These are phyloP conservation scores for Melierax canorus DNA, from an alignment of 2,113 vertebrate species.

Conservation along the genomic window DNA sequence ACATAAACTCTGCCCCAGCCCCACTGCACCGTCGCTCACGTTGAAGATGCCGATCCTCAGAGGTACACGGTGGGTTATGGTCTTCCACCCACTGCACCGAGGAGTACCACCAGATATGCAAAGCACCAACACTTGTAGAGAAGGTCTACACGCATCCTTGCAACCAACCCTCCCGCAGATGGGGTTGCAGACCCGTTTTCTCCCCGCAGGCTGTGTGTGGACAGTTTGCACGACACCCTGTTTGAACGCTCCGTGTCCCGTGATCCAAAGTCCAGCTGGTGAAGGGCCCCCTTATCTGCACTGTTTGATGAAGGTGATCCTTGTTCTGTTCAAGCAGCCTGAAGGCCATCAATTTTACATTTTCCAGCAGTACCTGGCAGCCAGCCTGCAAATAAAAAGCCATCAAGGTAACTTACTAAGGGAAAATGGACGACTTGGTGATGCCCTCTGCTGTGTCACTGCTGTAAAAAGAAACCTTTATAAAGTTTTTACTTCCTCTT, in stretches of 20 bases:
- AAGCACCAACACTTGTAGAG: background rate
- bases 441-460: accelerated
- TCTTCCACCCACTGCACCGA: background rate
- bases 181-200: background rate
- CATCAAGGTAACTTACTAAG: background rate
- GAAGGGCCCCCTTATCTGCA: slow-evolving; percentile 26
- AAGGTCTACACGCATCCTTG: background rate
- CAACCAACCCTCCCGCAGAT: background rate
- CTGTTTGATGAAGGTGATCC: slow-evolving; percentile 44
- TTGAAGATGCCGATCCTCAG: background rate
- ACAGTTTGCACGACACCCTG: background rate
- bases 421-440: background rate
- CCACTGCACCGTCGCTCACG: accelerated
- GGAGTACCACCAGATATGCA: background rate
- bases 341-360: background rate
- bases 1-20: background rate
- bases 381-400: background rate
- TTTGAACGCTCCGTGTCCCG: background rate
- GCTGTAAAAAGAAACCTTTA: background rate
- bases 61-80: background rate
- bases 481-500: background rate
- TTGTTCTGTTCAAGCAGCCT: background rate
- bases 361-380: background rate
- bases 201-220: background rate
- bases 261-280: background rate